These are phyloP conservation scores for Prionailurus bengalensis DNA, from an alignment of 2,113 vertebrate genomes.

Conservation along the genomic window DNA sequence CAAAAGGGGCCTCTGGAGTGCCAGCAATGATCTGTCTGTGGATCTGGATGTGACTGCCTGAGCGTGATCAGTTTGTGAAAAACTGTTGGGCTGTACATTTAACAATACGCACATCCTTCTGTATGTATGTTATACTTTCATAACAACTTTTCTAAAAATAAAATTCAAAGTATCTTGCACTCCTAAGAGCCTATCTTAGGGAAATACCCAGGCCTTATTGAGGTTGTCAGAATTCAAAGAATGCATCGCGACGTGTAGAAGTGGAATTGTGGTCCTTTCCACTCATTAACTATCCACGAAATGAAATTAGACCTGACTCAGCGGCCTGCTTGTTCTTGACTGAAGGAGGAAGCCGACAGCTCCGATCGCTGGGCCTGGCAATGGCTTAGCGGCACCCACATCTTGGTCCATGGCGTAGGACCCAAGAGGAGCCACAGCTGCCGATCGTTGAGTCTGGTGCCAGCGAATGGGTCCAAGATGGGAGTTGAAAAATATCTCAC, in stretches of 20 bases:
- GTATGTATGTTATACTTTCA: not conserved
- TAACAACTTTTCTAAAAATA: not conserved
- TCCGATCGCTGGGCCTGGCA: not conserved
- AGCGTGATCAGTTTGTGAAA: not conserved
- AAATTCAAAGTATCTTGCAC: not conserved
- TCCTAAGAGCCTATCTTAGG: not conserved
- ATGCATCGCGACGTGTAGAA: not conserved
- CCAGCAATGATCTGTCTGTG: not conserved
- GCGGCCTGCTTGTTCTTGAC: not conserved
- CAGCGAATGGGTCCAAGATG: not conserved
- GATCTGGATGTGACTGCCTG: not conserved
- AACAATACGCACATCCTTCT: not conserved
- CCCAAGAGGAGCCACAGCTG: not conserved
- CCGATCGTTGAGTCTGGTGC: not conserved
- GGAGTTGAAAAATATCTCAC: not conserved
- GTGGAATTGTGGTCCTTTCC: conserved; percentile 25
- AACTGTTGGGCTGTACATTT: too few species aligned
- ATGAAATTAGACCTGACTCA: conserved; percentile 15
- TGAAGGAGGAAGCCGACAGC: not conserved
- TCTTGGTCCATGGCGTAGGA: rapidly evolving
- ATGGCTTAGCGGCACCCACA: not conserved
- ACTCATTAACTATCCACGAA: conserved; percentile 1
- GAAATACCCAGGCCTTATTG: not conserved
- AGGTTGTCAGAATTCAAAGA: not conserved
- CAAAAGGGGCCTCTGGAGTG: not conserved